A percentile compares a stretch with the other conserved stretches of the same genome.
phyloP scores from a whole-genome alignment of 2,113 vertebrate species.

The human (Homo sapiens) region GRCh38 chr17:43864001-43864500 shows the following conservation, averaged over 20 bases:
- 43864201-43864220: not conserved
- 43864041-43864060: not conserved
- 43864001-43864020: not conserved
- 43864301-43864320: too few relatives aligned
- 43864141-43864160: not conserved
- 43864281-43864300: not conserved
- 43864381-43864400: rapidly evolving
- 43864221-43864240: not conserved
- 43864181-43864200: not conserved
- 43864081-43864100: not conserved
- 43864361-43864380: not conserved
- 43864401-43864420: not conserved
- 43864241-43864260: not conserved
- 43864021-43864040: not conserved
- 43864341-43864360: not conserved
- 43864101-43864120: not conserved
- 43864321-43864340: not conserved
- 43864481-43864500: not conserved
- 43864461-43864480: not conserved
- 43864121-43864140: not conserved
- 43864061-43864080: not conserved
- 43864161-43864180: not conserved
- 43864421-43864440: not conserved
- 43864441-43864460: not conserved
- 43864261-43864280: not conserved